Conservation (phyloP, 2,888 invertebrate species). For the Limenitis camilla region DNA sequence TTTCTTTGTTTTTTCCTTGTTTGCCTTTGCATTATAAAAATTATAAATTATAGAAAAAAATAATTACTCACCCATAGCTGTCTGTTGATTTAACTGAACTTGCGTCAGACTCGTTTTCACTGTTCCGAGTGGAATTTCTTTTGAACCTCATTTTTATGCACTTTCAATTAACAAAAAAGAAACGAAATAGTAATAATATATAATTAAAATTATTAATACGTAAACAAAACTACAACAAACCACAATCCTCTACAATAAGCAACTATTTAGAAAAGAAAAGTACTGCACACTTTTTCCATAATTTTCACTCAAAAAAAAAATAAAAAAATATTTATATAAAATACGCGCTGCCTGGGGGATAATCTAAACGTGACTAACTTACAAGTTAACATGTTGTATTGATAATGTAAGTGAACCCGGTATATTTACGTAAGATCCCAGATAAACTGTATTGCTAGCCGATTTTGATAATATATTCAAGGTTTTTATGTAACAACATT, state of each 20-base stretch:
- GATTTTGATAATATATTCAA: background rate
- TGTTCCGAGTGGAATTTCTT: conserved; percentile 25
- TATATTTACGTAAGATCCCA: conserved; percentile 8
- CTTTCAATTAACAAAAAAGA: background rate
- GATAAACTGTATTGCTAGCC: background rate
- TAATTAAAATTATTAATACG: too few species aligned
- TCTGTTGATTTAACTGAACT: conserved; percentile 49
- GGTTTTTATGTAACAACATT: background rate
- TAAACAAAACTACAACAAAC: too few species aligned
- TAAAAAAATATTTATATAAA: too few species aligned
- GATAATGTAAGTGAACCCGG: conserved; percentile 22
- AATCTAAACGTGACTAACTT: background rate
- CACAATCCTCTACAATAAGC: too few species aligned
- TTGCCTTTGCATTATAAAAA: background rate
- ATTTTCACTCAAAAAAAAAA: too few species aligned
- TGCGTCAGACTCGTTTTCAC: conserved; percentile 40
- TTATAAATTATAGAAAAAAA: background rate
- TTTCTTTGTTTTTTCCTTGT: background rate
- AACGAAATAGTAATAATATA: background rate
- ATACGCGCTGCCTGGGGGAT: background rate
- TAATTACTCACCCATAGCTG: conserved; percentile 48
- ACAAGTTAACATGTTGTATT: background rate
- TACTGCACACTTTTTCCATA: too few species aligned
- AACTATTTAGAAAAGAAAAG: too few species aligned
- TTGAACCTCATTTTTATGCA: conserved; percentile 36